Evolutionary conservation across 2,888 invertebrate species (phyloP), one percentile per base, ranked within the genome.

Genomic region (Adelognathus sp.): DNA sequence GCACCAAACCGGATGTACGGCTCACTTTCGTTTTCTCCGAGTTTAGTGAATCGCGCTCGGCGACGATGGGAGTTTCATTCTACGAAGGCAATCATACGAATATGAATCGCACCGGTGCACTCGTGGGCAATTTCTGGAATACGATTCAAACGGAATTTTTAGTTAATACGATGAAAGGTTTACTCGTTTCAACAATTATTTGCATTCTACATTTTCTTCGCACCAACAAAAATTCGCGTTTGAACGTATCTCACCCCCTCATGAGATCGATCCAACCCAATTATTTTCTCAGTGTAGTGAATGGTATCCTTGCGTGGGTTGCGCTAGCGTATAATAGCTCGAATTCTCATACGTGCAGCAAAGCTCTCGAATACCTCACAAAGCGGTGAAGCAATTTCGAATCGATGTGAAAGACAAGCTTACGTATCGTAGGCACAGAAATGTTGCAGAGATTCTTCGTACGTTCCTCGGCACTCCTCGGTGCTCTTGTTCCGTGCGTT

Each of bases 1-100:
- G 21, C 39, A 39, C 60, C 58, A 54, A 67, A 52, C 29, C 67
- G 74, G 50, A 74, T 52, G 44, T 60, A 39, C 67, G 52, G 5
- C 52, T 60, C 41, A 29, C 24, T 67, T 61, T 60, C 67, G 56
- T 36, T 60, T 52, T 16, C 39, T 21, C 46, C 18, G 14, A 41
- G 39, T 41, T 16, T 52, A 24, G 60, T 67, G 21, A 41, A 54
- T 52, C 11, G 21, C 58, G 41, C 52, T 52, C 60, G 44, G 21
- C 11, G 11, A 14, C 4, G 9, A 60, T 11, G 31, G 60, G 50
- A 60, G 56, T 60, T 61, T 74, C 44, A 67, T 74, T 31, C 18
- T 24, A 36, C 11, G 67, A 61, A 67, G n/a, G n/a, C n/a, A n/a
- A n/a, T n/a, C n/a, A n/a, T n/a, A n/a, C n/a, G n/a, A n/a, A n/a